Conservation (phyloP, 2,113 vertebrate genomes). For the Ginglymostoma cirratum region DNA sequence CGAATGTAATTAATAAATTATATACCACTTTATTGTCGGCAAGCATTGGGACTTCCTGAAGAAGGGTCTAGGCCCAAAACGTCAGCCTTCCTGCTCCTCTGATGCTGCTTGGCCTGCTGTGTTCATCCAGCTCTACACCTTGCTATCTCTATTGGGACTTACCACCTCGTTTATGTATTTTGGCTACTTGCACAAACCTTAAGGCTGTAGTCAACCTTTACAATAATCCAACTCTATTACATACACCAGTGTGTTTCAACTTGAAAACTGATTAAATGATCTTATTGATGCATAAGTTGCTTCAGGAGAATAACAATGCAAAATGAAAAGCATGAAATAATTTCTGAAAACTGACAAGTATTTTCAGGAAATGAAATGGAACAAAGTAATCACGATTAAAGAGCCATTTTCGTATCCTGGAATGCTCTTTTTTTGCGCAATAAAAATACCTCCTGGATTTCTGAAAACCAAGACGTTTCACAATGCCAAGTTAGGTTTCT, state of each 20-base stretch:
- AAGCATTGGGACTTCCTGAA: not conserved
- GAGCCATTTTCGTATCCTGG: not conserved
- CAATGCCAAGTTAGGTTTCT: not conserved
- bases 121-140: too few species aligned
- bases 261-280: not conserved
- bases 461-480: not conserved
- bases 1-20: not conserved
- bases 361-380: not conserved
- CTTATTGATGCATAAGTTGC: not conserved
- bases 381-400: not conserved
- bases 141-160: not conserved
- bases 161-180: not conserved
- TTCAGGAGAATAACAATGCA: not conserved
- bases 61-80: too few species aligned
- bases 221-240: not conserved
- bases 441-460: not conserved
- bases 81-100: too few species aligned
- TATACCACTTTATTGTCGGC: not conserved
- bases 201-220: not conserved
- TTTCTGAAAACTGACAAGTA: not conserved
- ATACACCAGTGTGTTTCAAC: not conserved
- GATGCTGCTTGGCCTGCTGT: too few species aligned
- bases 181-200: not conserved
- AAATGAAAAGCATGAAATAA: not conserved
- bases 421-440: not conserved